A percentile compares a stretch with the other conserved stretches of the same genome.
Conservation (phyloP, 2,113 vertebrate species). For the Taurulus bubalis region DNA sequence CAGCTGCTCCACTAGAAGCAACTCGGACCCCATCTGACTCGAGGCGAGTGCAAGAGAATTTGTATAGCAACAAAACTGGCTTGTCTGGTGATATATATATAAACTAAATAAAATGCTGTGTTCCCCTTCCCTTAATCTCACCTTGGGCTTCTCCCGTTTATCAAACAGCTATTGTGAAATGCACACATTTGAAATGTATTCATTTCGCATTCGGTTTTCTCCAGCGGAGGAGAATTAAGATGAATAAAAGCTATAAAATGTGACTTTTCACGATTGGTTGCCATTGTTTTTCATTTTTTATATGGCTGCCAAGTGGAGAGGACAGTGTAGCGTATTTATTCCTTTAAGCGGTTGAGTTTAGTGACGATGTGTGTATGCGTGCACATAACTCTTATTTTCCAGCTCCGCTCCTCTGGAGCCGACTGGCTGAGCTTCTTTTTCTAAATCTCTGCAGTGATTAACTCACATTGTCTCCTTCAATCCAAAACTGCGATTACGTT, state of each 20-base stretch:
- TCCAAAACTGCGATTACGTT: slow-evolving; percentile 7
- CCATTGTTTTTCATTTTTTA: slow-evolving; percentile 8
- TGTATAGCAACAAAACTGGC: slow-evolving; percentile 80
- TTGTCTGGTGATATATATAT: slow-evolving; percentile 68
- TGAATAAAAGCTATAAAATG: slow-evolving; percentile 25
- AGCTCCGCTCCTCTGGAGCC: slow-evolving; percentile 6
- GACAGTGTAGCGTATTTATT: slow-evolving; percentile 18
- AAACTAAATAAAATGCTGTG: slow-evolving; percentile 32
- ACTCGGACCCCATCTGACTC: slow-evolving; percentile 67
- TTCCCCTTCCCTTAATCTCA: slow-evolving; percentile 64
- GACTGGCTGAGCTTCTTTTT: slow-evolving; percentile 41
- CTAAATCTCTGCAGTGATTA: slow-evolving; percentile 27
- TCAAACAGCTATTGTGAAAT: slow-evolving; percentile 33
- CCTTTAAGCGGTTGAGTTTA: slow-evolving; percentile 26
- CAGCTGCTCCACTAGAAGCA: slow-evolving; percentile 34
- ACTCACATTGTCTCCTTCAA: slow-evolving; percentile 3
- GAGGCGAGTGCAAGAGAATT: slow-evolving; percentile 70
- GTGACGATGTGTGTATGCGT: slow-evolving; percentile 36
- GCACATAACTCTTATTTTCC: slow-evolving; percentile 53
- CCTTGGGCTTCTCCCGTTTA: slow-evolving; percentile 31
- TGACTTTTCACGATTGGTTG: slow-evolving; percentile 13
- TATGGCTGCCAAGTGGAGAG: background rate
- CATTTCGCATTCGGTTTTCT: slow-evolving; percentile 18
- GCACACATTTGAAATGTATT: slow-evolving; percentile 6
- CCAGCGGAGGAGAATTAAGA: slow-evolving; percentile 5